Evolutionary conservation across 2,888 invertebrate species (phyloP).

Genomic region (Troides oblongomaculatus): DNA sequence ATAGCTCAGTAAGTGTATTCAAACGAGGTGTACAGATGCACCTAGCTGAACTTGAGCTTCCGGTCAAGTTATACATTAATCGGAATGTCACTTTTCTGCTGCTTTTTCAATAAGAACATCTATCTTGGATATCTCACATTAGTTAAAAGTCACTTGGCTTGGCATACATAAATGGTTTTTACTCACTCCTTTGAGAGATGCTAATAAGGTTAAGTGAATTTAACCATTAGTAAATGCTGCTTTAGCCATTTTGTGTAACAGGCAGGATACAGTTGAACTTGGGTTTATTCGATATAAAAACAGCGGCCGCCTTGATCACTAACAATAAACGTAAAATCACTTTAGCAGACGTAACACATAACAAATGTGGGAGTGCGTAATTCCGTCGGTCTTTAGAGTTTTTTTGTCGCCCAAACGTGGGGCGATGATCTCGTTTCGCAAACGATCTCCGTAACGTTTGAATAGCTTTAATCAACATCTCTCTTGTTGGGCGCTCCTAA

Average conservation of each 20-base stretch:
- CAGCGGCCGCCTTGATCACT: not conserved
- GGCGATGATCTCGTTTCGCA: conserved; percentile 32
- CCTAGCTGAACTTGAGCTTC: too few relatives aligned
- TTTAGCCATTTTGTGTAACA: not conserved
- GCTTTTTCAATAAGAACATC: too few relatives aligned
- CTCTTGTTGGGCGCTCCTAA: conserved; percentile 32
- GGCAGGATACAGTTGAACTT: not conserved
- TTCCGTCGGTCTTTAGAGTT: conserved; percentile 27
- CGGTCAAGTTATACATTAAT: too few relatives aligned
- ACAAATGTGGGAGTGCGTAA: conserved; percentile 19
- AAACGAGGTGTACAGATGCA: too few relatives aligned
- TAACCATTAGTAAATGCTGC: not conserved
- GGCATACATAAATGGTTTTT: too few relatives aligned
- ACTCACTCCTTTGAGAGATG: too few relatives aligned
- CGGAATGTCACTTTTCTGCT: too few relatives aligned
- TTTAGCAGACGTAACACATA: conserved; percentile 6
- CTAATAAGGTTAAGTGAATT: too few relatives aligned
- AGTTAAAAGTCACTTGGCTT: too few relatives aligned
- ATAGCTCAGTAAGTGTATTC: too few relatives aligned
- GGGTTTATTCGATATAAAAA: not conserved
- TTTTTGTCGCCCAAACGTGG: conserved; percentile 33
- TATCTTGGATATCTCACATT: too few relatives aligned
- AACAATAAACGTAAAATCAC: conserved; percentile 10
- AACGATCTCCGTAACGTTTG: conserved; percentile 40
- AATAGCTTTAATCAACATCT: conserved; percentile 49